A percentile compares a stretch with the other conserved stretches of the same genome.
phyloP scores from a whole-genome alignment of 2,113 vertebrate species.

The Formicarius rufipectus region DNA sequence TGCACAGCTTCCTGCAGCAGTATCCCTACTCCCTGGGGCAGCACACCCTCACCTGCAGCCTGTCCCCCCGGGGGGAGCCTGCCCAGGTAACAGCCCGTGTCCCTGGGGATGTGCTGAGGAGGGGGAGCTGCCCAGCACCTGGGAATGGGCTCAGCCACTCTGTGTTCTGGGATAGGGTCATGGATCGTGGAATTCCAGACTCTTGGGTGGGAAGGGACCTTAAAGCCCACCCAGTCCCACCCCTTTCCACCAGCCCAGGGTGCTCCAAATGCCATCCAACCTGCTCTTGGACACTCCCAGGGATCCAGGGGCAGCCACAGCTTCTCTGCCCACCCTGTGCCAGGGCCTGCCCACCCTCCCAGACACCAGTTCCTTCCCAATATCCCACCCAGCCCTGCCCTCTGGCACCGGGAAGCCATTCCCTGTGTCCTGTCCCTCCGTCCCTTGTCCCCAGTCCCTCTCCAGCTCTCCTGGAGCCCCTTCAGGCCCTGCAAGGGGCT shows the following conservation, averaged over 20 bases:
- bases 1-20: constrained; percentile 72
- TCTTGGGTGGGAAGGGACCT: not conserved
- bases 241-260: not conserved
- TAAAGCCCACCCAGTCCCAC: not conserved
- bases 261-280: not conserved
- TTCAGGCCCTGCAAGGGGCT: not conserved
- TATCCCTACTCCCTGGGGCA: constrained; percentile 71
- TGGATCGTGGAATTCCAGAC: not conserved
- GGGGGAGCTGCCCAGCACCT: not conserved
- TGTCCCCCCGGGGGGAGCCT: constrained; percentile 48
- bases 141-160: not conserved
- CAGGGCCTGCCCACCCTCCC: not conserved
- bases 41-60: constrained; percentile 40
- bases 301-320: not conserved
- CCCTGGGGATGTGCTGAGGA: not conserved
- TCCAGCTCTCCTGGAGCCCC: not conserved
- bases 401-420: not conserved
- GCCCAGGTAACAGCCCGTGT: constrained; percentile 37
- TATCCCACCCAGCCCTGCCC: not conserved
- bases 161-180: not conserved
- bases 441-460: not conserved
- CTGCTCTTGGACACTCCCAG: not conserved
- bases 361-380: not conserved
- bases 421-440: not conserved
- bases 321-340: not conserved